Conservation (phyloP, 2,113 vertebrate genomes). For the Sterrhoptilus dennistouni region DNA sequence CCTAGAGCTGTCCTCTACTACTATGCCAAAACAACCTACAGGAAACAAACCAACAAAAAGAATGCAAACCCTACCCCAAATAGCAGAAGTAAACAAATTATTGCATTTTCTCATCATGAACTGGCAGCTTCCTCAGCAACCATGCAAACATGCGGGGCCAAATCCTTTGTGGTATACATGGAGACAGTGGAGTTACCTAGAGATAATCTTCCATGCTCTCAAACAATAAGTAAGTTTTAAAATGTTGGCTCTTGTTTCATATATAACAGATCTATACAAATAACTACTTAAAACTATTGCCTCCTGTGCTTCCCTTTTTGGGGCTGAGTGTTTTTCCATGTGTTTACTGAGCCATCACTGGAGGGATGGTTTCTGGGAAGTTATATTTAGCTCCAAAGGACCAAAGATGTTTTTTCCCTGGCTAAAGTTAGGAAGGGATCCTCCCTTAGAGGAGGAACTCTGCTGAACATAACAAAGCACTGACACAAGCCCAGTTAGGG, state of each 20-base stretch:
- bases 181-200: not conserved
- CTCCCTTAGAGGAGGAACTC: not conserved
- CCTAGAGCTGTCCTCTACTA: not conserved
- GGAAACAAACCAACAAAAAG: not conserved
- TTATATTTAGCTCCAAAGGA: conserved; percentile 14
- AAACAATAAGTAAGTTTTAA: not conserved
- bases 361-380: not conserved
- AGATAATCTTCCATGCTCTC: not conserved
- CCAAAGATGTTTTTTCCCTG: not conserved
- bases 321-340: not conserved
- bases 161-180: rapidly evolving
- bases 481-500: not conserved
- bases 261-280: not conserved
- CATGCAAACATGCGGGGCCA: not conserved
- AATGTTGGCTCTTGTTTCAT: not conserved
- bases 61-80: not conserved
- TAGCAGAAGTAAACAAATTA: not conserved
- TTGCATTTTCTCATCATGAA: not conserved
- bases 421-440: not conserved
- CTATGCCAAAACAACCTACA: not conserved
- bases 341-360: not conserved
- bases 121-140: not conserved
- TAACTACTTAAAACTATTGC: not conserved
- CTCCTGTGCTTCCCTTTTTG: not conserved
- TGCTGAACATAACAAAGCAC: not conserved